Conservation (phyloP, 1,140 invertebrate genomes). For the Plectrocnemia conspersa region DNA sequence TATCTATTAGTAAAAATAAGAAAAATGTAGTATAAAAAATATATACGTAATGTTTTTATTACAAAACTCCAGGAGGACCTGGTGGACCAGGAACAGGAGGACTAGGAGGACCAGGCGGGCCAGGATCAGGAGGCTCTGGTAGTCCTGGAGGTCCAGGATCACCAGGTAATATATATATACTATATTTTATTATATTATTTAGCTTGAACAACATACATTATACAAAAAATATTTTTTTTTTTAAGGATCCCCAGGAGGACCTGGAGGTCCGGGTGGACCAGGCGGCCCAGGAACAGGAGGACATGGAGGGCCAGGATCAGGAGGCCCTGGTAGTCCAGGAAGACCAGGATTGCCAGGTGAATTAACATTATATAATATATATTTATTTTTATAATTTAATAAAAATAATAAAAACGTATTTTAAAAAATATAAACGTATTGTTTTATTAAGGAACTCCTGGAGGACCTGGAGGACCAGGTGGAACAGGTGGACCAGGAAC, state of each 20-base stretch:
- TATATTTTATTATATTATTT: no score
- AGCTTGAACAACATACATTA: no score
- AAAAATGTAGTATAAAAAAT: no score
- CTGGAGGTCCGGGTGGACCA: conserved; percentile 3
- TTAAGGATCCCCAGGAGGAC: conserved; percentile 9
- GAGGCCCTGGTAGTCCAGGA: conserved; percentile 1
- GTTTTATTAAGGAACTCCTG: not conserved
- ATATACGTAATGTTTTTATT: no score
- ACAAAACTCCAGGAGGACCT: no score
- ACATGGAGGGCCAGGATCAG: not conserved
- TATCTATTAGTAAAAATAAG: no score
- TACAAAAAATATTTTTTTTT: no score
- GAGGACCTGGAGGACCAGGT: conserved; percentile 14
- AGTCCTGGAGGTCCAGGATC: conserved; percentile 4
- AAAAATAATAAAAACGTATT: no score
- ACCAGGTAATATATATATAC: conserved; percentile 1
- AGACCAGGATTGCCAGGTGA: not conserved
- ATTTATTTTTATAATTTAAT: not conserved
- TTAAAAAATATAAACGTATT: no score
- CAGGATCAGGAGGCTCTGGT: not conserved
- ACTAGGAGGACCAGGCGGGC: not conserved
- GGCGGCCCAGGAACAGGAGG: conserved; percentile 16
- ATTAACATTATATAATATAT: not conserved
- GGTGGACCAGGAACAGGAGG: not conserved
- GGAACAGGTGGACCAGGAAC: not conserved